These are phyloP conservation scores for Orbicella faveolata DNA, from an alignment of 64 coral and sea anemone genomes.

Conservation along the genomic window DNA sequence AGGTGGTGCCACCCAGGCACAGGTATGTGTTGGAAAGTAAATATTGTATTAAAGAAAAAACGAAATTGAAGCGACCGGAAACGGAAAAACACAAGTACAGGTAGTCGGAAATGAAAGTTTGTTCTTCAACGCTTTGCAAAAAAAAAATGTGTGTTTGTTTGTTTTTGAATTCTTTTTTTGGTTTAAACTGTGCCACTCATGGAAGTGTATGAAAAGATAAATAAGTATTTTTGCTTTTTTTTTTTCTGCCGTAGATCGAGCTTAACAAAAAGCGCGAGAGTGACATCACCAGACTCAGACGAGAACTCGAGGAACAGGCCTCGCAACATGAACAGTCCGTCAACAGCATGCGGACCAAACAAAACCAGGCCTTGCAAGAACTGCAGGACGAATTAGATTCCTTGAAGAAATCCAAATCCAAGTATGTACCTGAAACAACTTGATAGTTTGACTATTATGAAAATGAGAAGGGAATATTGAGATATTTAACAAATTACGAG, in stretches of 20 bases:
- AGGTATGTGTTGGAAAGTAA: slow-evolving; percentile 47
- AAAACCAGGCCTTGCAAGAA: slow-evolving; percentile 83
- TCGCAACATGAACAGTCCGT: slow-evolving; percentile 87
- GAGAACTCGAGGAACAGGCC: slow-evolving; percentile 88
- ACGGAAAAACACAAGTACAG: too few species aligned
- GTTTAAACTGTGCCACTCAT: too few species aligned
- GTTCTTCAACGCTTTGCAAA: too few species aligned
- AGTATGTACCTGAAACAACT: slow-evolving; percentile 73
- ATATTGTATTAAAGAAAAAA: too few species aligned
- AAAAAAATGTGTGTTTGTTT: too few species aligned
- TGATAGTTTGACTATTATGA: neutral
- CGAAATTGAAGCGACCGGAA: too few species aligned
- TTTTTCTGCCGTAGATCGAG: slow-evolving; percentile 63
- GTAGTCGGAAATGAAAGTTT: too few species aligned
- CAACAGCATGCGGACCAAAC: slow-evolving; percentile 90
- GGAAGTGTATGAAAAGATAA: too few species aligned
- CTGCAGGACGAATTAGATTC: slow-evolving; percentile 92
- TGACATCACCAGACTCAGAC: slow-evolving; percentile 83
- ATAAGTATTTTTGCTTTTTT: too few species aligned
- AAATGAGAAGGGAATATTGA: too few species aligned
- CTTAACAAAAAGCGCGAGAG: slow-evolving; percentile 95
- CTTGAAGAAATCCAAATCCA: slow-evolving; percentile 89
- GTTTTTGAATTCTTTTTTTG: too few species aligned
- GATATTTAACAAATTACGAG: too few species aligned
- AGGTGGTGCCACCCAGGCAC: slow-evolving; percentile 95